Evolutionary conservation across 2,113 vertebrate species (phyloP).

Genomic region (Chroicocephalus ridibundus): DNA sequence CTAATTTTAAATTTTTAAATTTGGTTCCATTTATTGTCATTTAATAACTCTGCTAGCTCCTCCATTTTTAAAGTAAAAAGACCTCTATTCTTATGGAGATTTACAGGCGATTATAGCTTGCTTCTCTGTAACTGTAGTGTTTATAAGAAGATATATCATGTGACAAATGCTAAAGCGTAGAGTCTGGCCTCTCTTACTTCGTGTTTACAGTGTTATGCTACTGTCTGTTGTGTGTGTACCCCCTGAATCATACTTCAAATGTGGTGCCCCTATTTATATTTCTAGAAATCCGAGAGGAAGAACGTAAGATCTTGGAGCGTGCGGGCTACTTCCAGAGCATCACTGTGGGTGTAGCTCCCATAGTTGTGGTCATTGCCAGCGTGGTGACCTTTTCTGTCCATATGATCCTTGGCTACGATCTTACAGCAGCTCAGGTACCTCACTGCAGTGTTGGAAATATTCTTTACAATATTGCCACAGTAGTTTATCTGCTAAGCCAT

Average conservation of each 20-base stretch:
- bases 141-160: background rate
- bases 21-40: background rate
- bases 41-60: background rate
- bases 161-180: background rate
- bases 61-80: background rate
- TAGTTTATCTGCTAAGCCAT: background rate
- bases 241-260: background rate
- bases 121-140: background rate
- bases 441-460: background rate
- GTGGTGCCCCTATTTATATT: background rate
- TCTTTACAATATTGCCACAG: background rate
- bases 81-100: background rate
- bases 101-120: background rate
- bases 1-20: background rate
- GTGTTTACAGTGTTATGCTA: background rate
- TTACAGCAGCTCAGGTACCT: conserved; percentile 88
- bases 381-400: conserved; percentile 91
- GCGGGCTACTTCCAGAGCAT: conserved; percentile 94
- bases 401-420: conserved; percentile 90
- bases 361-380: conserved; percentile 91
- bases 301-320: conserved; percentile 82
- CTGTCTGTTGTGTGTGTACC: background rate
- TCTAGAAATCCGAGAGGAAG: conserved; percentile 87
- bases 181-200: background rate
- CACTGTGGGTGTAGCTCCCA: conserved; percentile 90